phyloP scores from a whole-genome alignment of 2,113 vertebrate species.

The Leuciscus idus region DNA sequence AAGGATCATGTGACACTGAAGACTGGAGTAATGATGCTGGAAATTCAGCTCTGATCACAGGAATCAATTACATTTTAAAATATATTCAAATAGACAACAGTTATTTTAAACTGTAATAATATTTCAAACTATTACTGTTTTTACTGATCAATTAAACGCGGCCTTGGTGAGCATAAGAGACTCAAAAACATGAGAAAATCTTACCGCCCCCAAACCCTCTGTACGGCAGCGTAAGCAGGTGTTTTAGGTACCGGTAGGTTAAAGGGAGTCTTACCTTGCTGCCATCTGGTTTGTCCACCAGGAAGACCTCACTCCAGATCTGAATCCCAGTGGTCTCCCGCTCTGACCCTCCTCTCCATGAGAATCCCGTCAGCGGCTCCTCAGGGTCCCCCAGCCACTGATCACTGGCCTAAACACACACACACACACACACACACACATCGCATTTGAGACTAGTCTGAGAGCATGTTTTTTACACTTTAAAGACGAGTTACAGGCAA shows the following conservation, averaged over 20 bases:
- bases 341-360: slow-evolving; percentile 96
- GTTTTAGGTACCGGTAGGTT: neutral
- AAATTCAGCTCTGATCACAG: neutral
- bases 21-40: neutral
- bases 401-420: slow-evolving; percentile 78
- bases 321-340: slow-evolving; percentile 97
- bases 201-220: neutral
- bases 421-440: slow-evolving; percentile 2
- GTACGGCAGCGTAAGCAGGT: neutral
- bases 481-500: neutral
- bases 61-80: too few relatives aligned
- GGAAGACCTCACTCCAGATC: slow-evolving; percentile 97
- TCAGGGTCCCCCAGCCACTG: slow-evolving; percentile 90
- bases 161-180: neutral
- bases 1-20: neutral
- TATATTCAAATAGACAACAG: neutral
- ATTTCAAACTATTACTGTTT: neutral
- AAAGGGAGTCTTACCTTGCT: slow-evolving; percentile 79
- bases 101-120: neutral
- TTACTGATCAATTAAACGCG: neutral
- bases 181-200: neutral
- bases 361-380: slow-evolving; percentile 94
- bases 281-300: slow-evolving; percentile 92
- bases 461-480: neutral
- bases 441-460: neutral